These are phyloP conservation scores for Meandrusa payeni DNA, from an alignment of 2,888 invertebrate species.

Conservation along the genomic window DNA sequence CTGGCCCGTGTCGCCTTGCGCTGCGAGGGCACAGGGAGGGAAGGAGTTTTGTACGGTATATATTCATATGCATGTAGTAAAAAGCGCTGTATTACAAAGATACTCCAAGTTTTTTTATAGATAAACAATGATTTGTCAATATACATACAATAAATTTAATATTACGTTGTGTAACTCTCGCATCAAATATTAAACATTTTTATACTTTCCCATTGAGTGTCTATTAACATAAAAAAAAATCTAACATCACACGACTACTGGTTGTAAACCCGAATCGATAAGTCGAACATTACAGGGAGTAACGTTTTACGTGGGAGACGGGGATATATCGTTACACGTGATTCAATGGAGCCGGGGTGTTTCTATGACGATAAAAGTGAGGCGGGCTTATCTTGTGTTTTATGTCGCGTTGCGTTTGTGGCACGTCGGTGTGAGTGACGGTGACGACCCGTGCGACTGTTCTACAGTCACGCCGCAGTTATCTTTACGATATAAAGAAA, in stretches of 20 bases:
- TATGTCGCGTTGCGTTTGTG: conserved; percentile 57
- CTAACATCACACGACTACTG: conserved; percentile 2
- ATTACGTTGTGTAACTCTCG: too few species aligned
- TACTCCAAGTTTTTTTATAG: too few species aligned
- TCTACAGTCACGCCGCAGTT: not conserved
- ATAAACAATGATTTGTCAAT: too few species aligned
- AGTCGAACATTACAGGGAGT: conserved; percentile 9
- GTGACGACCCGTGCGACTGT: conserved; percentile 22
- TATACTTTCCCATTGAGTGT: conserved; percentile 26
- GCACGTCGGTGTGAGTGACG: conserved; percentile 36
- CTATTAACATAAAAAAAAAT: conserved; percentile 10
- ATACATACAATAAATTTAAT: too few species aligned
- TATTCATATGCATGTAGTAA: too few species aligned
- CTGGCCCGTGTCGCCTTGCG: too few species aligned
- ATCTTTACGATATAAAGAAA: too few species aligned
- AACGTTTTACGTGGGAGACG: conserved; percentile 15
- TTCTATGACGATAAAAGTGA: conserved; percentile 60
- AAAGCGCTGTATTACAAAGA: too few species aligned
- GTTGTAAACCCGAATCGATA: conserved; percentile 16
- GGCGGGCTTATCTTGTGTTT: conserved; percentile 66
- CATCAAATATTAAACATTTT: too few species aligned
- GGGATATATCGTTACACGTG: conserved; percentile 18
- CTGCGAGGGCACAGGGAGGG: too few species aligned
- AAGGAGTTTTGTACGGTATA: too few species aligned
- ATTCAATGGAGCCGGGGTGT: conserved; percentile 31